Base-by-base conservation (phyloP, 1,140 invertebrate genomes). In the Zaprionus capensis region DNA sequence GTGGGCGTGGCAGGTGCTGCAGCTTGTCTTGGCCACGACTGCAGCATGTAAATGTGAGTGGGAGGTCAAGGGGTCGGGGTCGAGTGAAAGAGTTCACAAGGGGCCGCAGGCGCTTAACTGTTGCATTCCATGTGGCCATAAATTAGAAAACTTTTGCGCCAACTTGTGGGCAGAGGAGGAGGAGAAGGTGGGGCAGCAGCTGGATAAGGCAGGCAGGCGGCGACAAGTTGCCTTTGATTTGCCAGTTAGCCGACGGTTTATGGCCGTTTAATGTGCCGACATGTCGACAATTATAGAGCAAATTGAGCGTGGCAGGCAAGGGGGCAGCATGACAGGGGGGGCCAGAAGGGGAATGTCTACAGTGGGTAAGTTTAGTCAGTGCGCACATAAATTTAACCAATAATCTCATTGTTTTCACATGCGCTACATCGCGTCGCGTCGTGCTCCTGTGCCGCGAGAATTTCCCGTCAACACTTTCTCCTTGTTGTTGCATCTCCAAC, bases 351-450 rank as follows among this genome's bases (percentile, higher is more conserved):
- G 2, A 31, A 3, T 31, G 31, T 34, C 31, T 11, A 34, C 9
- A 3, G 28, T 31, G 15, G 5, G 38, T 15, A 7, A n/a, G n/a
- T 7, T 46, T 17, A 17, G 41, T 17, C 1, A n/a, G 65, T 68
- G 49, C 62, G 41, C 67, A 83, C 85, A 87, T 87, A 87, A 87
- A 87, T 87, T 88, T 41, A 76, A 74, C 71, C 85, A 81, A 90
- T 88, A 88, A 85, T 88, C 85, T 90, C 85, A 88, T 88, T 88
- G 85, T 85, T 88, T 88, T 85, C 78, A 70, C 84, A 84, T 84
- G 80, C 78, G 83, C 76, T 75, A 79, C 77, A 87, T 82, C 78
- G 28, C 28, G 6, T 31, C 9, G 31, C 78, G 14, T 28, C 74
- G 75, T 81, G 85, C 62, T 76, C 81, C 84, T 84, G 81, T 84